Conservation (phyloP, 2,113 vertebrate genomes). For the Leptobrachium ailaonicum region DNA sequence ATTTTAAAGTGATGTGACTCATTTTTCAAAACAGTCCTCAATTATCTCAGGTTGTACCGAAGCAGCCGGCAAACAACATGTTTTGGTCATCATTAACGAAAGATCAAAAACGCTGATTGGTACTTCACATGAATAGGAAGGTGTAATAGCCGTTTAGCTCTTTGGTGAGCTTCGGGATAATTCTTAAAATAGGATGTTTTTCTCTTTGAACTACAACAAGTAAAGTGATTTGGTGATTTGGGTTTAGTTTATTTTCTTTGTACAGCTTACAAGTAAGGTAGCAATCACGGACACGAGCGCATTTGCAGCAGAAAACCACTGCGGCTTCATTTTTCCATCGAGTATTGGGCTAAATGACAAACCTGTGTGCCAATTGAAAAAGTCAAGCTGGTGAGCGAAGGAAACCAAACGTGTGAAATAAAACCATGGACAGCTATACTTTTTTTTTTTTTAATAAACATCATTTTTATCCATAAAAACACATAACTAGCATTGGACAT, state of each 20-base stretch:
- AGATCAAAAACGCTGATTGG: constrained; percentile 23
- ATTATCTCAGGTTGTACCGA: neutral
- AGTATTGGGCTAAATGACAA: too few species aligned
- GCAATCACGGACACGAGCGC: neutral
- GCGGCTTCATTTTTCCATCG: too few species aligned
- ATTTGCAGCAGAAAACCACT: neutral
- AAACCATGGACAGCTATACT: too few species aligned
- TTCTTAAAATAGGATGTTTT: neutral
- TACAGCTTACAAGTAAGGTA: neutral
- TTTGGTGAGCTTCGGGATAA: neutral
- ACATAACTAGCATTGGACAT: too few species aligned
- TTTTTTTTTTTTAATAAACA: too few species aligned
- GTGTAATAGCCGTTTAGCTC: neutral
- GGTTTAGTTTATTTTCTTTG: neutral
- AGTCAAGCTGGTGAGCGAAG: too few species aligned
- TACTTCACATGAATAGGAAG: neutral
- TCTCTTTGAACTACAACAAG: neutral
- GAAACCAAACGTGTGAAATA: too few species aligned
- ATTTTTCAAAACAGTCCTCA: constrained; percentile 11
- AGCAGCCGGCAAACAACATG: constrained; percentile 9
- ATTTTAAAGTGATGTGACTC: constrained; percentile 2
- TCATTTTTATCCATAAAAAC: too few species aligned
- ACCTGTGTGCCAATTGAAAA: too few species aligned
- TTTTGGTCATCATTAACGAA: constrained; percentile 16
- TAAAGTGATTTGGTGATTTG: neutral